These are phyloP conservation scores for Jaculus jaculus DNA, from an alignment of 2,113 vertebrate genomes.

Conservation along the genomic window DNA sequence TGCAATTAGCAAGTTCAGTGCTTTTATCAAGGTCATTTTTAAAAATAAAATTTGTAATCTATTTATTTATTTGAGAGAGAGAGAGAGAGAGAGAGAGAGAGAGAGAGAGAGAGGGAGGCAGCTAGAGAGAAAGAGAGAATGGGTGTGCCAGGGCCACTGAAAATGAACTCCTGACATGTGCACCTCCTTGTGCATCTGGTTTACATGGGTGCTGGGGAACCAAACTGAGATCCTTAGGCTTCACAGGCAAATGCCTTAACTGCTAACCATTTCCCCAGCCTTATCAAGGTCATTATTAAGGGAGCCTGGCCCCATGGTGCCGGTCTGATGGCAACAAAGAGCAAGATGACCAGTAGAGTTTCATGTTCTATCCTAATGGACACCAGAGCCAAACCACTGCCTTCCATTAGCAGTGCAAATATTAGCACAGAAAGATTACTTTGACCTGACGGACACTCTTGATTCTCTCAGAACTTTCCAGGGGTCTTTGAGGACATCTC, in stretches of 20 bases:
- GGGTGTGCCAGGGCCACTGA: too few relatives aligned
- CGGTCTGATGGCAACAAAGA: slow-evolving; percentile 6
- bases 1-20: slow-evolving; percentile 27
- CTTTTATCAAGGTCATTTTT: slow-evolving; percentile 14
- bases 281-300: slow-evolving; percentile 18
- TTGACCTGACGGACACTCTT: neutral
- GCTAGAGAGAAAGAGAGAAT: too few relatives aligned
- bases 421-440: slow-evolving; percentile 31
- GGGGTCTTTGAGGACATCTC: neutral
- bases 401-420: slow-evolving; percentile 22
- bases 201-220: too few relatives aligned
- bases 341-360: neutral
- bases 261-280: too few relatives aligned
- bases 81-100: too few relatives aligned
- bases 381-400: neutral
- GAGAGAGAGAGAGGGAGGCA: too few relatives aligned
- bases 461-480: neutral
- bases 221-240: too few relatives aligned
- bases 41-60: too few relatives aligned
- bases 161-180: too few relatives aligned
- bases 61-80: too few relatives aligned
- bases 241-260: too few relatives aligned
- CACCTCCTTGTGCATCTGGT: too few relatives aligned
- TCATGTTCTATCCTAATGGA: neutral
- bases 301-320: neutral